Percentiles rank a stretch among this genome's conserved stretches.
phyloP scores from a whole-genome alignment of 2,113 vertebrate genomes.

The Oxyura jamaicensis region DNA sequence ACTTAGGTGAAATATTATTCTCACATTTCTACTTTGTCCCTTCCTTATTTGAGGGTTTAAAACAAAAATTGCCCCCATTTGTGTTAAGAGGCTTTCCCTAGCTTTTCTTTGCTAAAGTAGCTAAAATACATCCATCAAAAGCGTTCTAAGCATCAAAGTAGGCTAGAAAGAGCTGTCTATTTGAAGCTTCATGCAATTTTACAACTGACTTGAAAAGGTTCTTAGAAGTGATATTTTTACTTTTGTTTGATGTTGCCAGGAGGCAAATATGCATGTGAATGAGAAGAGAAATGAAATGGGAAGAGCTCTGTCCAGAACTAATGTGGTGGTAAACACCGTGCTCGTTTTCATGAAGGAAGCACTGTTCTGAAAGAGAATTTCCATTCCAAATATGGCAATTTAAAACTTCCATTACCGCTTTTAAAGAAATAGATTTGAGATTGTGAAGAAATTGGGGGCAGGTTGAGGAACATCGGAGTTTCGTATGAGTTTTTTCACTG shows the following conservation, averaged over 20 bases:
- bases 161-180: background rate
- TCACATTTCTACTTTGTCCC: background rate
- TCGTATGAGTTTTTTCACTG: background rate
- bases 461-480: background rate
- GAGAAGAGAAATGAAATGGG: background rate
- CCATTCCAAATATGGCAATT: background rate
- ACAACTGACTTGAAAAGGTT: background rate
- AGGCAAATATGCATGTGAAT: background rate
- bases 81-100: background rate
- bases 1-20: background rate
- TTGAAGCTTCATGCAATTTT: background rate
- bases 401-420: background rate
- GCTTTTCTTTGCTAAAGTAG: background rate
- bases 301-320: background rate
- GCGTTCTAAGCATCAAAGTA: background rate
- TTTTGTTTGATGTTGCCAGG: background rate
- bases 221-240: background rate
- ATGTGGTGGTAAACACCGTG: background rate
- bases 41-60: background rate
- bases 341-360: background rate
- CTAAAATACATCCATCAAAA: background rate
- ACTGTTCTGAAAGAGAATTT: background rate
- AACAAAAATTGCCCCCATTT: background rate
- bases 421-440: background rate
- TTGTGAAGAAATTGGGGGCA: background rate